Evolutionary conservation across 2,888 invertebrate genomes (phyloP).

Genomic region (Metallyticus violacea): DNA sequence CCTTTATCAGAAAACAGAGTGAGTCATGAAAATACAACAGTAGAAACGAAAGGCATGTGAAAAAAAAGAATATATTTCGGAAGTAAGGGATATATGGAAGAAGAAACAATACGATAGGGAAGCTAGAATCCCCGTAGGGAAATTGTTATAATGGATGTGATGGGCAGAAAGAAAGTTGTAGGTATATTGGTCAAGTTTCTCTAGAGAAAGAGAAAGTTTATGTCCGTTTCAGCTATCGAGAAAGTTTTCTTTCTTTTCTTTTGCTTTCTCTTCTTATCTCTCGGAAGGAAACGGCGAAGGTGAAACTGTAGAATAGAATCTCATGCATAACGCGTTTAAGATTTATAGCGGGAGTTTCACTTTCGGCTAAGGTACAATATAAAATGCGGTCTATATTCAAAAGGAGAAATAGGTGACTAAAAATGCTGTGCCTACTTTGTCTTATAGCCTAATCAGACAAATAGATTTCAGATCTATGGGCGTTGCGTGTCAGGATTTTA

Average conservation of each 20-base stretch:
- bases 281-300: background rate
- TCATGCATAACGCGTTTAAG: background rate
- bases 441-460: no score
- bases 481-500: no score
- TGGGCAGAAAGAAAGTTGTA: background rate
- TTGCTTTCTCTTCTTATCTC: background rate
- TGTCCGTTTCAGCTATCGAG: background rate
- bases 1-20: background rate
- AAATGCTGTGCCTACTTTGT: background rate
- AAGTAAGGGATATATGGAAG: background rate
- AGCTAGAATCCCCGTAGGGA: background rate
- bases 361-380: background rate
- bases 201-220: background rate
- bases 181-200: background rate
- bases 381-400: background rate
- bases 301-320: background rate
- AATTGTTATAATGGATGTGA: background rate
- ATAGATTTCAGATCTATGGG: no score
- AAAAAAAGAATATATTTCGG: background rate
- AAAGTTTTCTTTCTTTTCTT: background rate
- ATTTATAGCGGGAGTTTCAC: background rate
- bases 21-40: background rate
- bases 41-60: background rate
- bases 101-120: background rate
- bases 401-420: background rate